Conservation (phyloP, 2,797 vertebrate genomes). For the Neostethus bicornis region DNA sequence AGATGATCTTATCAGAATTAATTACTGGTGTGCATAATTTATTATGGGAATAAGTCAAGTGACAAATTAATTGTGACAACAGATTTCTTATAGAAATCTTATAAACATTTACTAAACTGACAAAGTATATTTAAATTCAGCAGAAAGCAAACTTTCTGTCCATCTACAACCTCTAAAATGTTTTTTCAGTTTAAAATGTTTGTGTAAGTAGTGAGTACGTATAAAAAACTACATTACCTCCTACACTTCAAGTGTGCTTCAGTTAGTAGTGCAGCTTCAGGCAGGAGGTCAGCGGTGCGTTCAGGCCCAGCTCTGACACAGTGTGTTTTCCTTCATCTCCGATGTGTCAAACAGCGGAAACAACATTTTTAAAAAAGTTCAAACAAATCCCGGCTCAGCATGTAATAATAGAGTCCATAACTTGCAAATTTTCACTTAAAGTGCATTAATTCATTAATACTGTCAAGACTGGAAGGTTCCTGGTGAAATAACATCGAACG, state of each 20-base stretch:
- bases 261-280: conserved; percentile 14
- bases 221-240: conserved; percentile 54
- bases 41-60: no score
- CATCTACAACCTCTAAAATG: no score
- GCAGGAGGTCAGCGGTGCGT: conserved; percentile 16
- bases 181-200: conserved; percentile 50
- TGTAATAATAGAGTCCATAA: conserved; percentile 12
- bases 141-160: conserved; percentile 4
- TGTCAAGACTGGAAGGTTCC: conserved; percentile 24
- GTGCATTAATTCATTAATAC: conserved; percentile 61
- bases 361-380: conserved; percentile 16
- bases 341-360: conserved; percentile 23
- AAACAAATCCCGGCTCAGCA: conserved; percentile 15
- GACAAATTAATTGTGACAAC: no score
- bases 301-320: conserved; percentile 19
- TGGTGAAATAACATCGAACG: conserved; percentile 47
- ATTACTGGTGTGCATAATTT: no score
- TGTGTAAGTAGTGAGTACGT: conserved; percentile 22
- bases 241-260: conserved; percentile 16
- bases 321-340: conserved; percentile 33
- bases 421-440: conserved; percentile 45
- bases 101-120: conserved; percentile 21
- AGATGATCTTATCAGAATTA: no score
- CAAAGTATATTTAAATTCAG: conserved; percentile 7
- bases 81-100: conserved; percentile 23